Percentiles rank a stretch among this genome's conserved stretches.
Evolutionary conservation across 1,140 invertebrate genomes (phyloP).

Genomic region (Magallana gigas): DNA sequence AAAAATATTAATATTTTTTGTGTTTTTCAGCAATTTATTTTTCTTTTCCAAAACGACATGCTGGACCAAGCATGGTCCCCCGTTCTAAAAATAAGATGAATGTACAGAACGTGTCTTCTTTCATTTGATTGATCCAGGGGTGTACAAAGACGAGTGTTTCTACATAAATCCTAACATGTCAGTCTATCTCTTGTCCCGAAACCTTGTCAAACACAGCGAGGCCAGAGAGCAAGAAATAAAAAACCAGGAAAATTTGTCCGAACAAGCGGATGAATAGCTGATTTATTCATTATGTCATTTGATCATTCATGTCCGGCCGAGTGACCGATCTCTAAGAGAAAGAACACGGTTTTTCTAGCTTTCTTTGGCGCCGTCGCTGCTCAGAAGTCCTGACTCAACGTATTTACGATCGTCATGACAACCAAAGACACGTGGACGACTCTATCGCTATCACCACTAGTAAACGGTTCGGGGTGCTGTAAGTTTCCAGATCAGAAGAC

Average conservation of each 20-base stretch:
- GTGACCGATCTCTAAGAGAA: slow-evolving; percentile 10
- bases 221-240: slow-evolving; percentile 29
- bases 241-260: slow-evolving; percentile 37
- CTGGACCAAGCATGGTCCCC: not conserved
- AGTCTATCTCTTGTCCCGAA: slow-evolving; percentile 26
- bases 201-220: slow-evolving; percentile 25
- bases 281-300: slow-evolving; percentile 37
- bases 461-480: not conserved
- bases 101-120: not conserved
- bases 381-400: slow-evolving; percentile 13
- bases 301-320: slow-evolving; percentile 31
- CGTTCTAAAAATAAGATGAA: not conserved
- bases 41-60: not conserved
- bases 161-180: slow-evolving; percentile 26
- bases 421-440: slow-evolving; percentile 3
- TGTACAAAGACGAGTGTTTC: not conserved
- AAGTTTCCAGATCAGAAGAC: not conserved
- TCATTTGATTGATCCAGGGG: slow-evolving; percentile 20
- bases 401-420: slow-evolving; percentile 3
- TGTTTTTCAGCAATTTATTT: not conserved
- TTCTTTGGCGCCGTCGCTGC: not conserved
- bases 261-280: slow-evolving; percentile 37
- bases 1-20: too few relatives aligned
- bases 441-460: not conserved
- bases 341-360: slow-evolving; percentile 20